Evolutionary conservation across 2,113 vertebrate genomes (phyloP), one percentile per base, ranked within the genome.

Genomic region (Oxyruncus cristatus): DNA sequence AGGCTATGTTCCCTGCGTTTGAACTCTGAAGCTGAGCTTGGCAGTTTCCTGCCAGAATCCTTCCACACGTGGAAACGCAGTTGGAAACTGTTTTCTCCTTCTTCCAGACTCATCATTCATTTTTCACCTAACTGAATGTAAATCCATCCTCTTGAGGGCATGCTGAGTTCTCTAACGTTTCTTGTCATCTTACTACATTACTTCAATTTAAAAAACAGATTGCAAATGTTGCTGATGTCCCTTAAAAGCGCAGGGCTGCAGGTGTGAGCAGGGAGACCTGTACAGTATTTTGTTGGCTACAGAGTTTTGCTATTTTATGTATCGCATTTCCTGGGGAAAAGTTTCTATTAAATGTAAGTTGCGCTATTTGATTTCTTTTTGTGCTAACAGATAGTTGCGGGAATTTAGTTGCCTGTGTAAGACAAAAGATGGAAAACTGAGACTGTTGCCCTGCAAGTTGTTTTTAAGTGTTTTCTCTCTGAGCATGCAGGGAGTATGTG

Each of bases 1-100:
- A 97, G 95, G 98, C 99, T 18, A 98, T 92, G 92, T 99, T 99
- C 93, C 99, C 99, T 2, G 99, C 98, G 0, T 99, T 99, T 96
- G 99, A 99, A 96, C 96, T 99, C 14, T 99, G 85, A 98, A 96
- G 23, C 42, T 37, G 27, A 77, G 78, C 27, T 56, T 82, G 76
- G 62, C 76, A 42, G 32, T 85, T 92, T 47, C 63, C 63, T 82
- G 95, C 94, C 91, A 67, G 85, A 58, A 59, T 76, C 83, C 89
- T 16, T 83, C 89, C 47, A 19, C 62, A 26, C 47, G 72, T 92
- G 76, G 41, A 85, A 93, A 75, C 14, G 17, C 62, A 61, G 55
- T 55, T 94, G 10, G 14, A 62, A 70, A 35, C 71, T 63, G 86
- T 79, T 78, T 59, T 53, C 16, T 24, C 78, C 80, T 96, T 89